Evolutionary conservation across 1,140 invertebrate genomes (phyloP), one percentile per base, ranked within the genome.

Genomic region (Ceratina australensis): DNA sequence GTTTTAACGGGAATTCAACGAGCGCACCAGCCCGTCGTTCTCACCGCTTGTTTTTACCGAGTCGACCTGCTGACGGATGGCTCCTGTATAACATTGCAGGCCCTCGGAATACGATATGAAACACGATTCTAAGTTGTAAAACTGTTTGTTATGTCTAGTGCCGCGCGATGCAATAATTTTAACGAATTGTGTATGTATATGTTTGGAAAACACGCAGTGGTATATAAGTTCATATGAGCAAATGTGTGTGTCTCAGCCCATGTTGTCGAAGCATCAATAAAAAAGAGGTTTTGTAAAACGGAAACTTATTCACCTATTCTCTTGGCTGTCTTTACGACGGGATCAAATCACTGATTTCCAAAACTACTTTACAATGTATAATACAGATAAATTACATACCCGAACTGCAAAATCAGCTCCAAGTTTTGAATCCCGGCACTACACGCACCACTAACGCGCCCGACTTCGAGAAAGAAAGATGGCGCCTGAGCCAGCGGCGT

Each of bases 221-320:
- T 87, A 79, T 87, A 79, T 82, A 84, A 87, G 84, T 80, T 80
- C 84, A 87, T 86, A 82, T 78, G 84, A 83, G 85, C 85, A 86
- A 87, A 82, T 84, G 86, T 87, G 86, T 87, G 84, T 87, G 84
- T 87, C 83, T 87, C 82, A 82, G 81, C 80, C 73, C 86, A 87
- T 85, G 84, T 87, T 87, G 86, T 87, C 84, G 69, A 87, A 87
- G 78, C 79, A 87, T 87, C 79, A 87, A 87, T 87, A 87, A 87
- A 87, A 82, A 82, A 72, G 81, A 87, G 72, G 79, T 87, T 87
- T 87, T 87, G 80, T 87, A 87, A 87, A 86, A 42, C 64, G 64
- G 49, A 72, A 57, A 26, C 42, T 49, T 33, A 33, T n/a, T 22
- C 71, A 22, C 42, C 22, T 33, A 24, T 65, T 61, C 42, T 12